A percentile compares a stretch with the other conserved stretches of the same genome.
These are phyloP conservation scores for Catalaphyllia jardinei DNA, from an alignment of 64 coral and sea anemone genomes.

Conservation along the genomic window DNA sequence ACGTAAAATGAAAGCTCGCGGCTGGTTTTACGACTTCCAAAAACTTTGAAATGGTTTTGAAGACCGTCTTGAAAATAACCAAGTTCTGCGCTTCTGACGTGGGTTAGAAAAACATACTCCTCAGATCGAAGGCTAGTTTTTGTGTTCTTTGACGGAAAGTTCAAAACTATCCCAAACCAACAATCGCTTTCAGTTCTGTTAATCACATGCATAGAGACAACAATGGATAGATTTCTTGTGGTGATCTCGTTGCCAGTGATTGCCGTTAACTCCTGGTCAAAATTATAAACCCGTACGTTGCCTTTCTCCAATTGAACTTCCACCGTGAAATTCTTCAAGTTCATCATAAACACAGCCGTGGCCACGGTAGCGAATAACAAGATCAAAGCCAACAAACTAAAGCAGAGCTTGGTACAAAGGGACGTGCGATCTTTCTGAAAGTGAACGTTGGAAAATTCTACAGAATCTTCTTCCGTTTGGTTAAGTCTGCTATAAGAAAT, in stretches of 20 bases:
- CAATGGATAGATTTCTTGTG: constrained; percentile 1
- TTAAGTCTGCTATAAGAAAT: not conserved
- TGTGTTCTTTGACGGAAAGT: not conserved
- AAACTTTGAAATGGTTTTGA: constrained; percentile 31
- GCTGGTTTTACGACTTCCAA: constrained; percentile 1
- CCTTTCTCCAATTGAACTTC: constrained; percentile 16
- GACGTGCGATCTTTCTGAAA: constrained; percentile 28
- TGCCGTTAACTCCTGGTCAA: constrained; percentile 25
- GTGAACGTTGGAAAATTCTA: constrained; percentile 38
- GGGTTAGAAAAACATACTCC: constrained; percentile 14
- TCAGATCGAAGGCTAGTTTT: not conserved
- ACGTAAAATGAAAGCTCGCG: constrained; percentile 52
- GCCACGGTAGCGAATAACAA: not conserved
- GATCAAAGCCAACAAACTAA: constrained; percentile 1
- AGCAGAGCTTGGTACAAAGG: constrained; percentile 7
- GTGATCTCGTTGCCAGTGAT: constrained; percentile 1
- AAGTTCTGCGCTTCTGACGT: not conserved
- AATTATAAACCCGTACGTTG: constrained; percentile 22
- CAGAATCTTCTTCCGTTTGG: constrained; percentile 13
- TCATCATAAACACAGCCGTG: not conserved
- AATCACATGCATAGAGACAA: constrained; percentile 45
- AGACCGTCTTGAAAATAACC: constrained; percentile 16
- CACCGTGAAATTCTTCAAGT: constrained; percentile 10
- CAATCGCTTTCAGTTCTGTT: constrained; percentile 45
- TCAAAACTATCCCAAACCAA: constrained; percentile 52